Percentiles rank a stretch among this genome's conserved stretches.
phyloP scores from a whole-genome alignment of 2,797 vertebrate species.

The Melanotaenia maccullochi region DNA sequence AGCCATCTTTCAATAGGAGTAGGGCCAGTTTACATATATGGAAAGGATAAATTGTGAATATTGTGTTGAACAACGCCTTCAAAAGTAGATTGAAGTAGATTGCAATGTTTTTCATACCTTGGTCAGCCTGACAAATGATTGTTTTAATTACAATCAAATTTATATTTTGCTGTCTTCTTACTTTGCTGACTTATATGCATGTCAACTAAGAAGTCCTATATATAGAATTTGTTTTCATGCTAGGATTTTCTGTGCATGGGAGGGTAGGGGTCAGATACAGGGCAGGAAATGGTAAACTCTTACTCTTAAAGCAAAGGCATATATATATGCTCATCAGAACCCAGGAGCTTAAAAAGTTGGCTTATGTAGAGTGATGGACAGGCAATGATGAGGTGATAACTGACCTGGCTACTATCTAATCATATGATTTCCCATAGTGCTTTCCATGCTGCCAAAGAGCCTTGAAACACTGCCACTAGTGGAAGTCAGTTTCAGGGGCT shows the following conservation, averaged over 20 bases:
- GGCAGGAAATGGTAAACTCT: constrained; percentile 47
- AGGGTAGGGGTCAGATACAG: constrained; percentile 28
- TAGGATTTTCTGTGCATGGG: background rate
- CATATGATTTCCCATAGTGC: constrained; percentile 56
- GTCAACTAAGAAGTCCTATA: background rate
- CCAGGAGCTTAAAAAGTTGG: constrained; percentile 29
- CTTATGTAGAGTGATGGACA: constrained; percentile 42
- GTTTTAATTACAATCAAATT: background rate
- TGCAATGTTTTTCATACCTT: background rate
- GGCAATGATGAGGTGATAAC: constrained; percentile 43
- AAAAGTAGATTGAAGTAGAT: background rate
- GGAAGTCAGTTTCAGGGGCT: constrained; percentile 58
- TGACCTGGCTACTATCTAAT: constrained; percentile 54
- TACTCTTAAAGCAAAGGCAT: constrained; percentile 21
- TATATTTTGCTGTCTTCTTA: background rate
- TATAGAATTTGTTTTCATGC: constrained; percentile 1
- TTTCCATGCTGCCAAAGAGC: constrained; percentile 49
- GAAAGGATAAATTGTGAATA: background rate
- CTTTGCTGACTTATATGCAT: background rate
- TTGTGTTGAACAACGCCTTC: background rate
- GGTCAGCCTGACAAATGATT: background rate
- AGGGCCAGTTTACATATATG: background rate
- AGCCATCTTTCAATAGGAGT: background rate
- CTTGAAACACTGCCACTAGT: constrained; percentile 37
- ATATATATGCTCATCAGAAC: constrained; percentile 30